Evolutionary conservation across 1,140 invertebrate species (phyloP), one percentile per base, ranked within the genome.

Genomic region (Triops longicaudatus): DNA sequence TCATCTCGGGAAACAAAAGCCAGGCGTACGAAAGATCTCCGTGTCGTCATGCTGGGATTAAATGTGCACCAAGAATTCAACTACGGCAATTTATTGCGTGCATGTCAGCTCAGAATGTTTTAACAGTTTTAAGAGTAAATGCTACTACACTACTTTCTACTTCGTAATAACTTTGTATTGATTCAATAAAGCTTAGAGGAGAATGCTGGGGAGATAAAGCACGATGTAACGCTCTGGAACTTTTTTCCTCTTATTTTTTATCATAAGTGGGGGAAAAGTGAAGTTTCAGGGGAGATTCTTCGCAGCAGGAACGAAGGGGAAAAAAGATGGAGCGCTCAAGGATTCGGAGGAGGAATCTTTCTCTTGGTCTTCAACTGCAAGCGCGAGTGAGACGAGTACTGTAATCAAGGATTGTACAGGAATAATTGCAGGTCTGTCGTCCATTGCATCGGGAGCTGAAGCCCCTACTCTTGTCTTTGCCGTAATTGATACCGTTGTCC

Each of bases 341-440:
- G 50, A 63, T 63, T 22, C 50, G 17, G 22, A 6, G 50, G 50
- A 63, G 4, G 50, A 22, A 17, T 63, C 14, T 63, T 63, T 63
- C 17, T 17, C 50, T 2, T 63, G 50, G 2, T 63, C 50, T 63
- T 63, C 50, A 6, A 63, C 50, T 63, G 50, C 22, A 63, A 63
- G 50, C 50, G 50, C 50, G 50, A 63, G 50, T 63, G 50, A 63
- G 50, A 63, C 50, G 50, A 63, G 50, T 22, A 63, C 50, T 63
- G 50, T 63, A 63, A 63, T 63, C 50, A 63, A 63, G 50, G 50
- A 63, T 63, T 63, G 50, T 63, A 63, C 50, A 63, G 17, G 50
- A 63, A 63, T 63, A 63, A 63, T 63, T 63, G 50, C n/a, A 63
- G 50, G 50, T 63, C 50, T 63, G 50, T 63, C 50, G 50, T 63